Base-by-base conservation (phyloP, 2,113 vertebrate species). In the Zingel zingel region DNA sequence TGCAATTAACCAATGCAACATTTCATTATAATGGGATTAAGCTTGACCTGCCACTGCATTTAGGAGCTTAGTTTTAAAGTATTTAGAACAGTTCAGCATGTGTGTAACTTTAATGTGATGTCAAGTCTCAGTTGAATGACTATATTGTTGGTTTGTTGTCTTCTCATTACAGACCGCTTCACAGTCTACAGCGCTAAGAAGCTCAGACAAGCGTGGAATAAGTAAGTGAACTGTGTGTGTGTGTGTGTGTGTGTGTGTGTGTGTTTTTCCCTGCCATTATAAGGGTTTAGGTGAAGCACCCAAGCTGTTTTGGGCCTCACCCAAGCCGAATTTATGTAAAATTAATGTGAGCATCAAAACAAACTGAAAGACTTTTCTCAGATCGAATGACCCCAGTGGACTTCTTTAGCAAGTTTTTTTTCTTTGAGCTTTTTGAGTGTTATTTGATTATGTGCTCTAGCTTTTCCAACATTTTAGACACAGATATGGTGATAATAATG, bases 181-280 rank as follows among this genome's bases (percentile, higher is more conserved):
- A 97, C 98, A 27, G 96, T 97, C 75, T 99, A 98, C 77, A 95
- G 97, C 86, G 94, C 98, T 77, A 99, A 99, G 95, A 97, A 96
- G 91, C 97, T 99, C 86, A 95, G 97, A 94, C 97, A 99, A 96
- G 97, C 98, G 10, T 99, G 98, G 98, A 99, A 98, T 92, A 99
- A 98, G 98, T 99, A 96, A 97, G 98, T 98, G 2, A 43, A 45
- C 27, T 48, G 23, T 50, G 12, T 39, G 25, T 56, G 11, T 62
- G 23, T 69, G 36, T 56, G 2, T 30, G 13, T 59, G 12, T 59
- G 23, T n/a, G 51, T 48, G 9, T 25, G 33, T 33, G 8, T 27
- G 30, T 2, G 13, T 30, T 5, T 59, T 11, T 43, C 39, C 39
- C 39, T 43, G 39, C 39, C 10, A 43, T 43, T 2, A 43, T 43